Conservation (phyloP, 2,797 vertebrate genomes). For the Alectoris magna region DNA sequence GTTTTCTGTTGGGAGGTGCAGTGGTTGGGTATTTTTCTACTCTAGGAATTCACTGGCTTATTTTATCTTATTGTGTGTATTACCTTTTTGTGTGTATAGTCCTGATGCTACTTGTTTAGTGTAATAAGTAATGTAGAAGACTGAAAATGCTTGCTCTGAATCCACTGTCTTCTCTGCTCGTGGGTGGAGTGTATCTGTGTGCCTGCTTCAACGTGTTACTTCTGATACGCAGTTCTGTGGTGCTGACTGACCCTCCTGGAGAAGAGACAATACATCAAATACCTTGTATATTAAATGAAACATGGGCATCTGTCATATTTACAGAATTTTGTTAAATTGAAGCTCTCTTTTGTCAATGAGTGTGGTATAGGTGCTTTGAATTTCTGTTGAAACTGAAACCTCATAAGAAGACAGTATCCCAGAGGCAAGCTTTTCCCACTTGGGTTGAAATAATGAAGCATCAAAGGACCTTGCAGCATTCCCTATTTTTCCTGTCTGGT, state of each 20-base stretch:
- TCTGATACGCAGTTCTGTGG: not conserved
- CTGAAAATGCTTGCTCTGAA: not conserved
- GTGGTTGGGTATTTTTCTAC: not conserved
- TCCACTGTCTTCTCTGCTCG: not conserved
- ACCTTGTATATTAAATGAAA: not conserved
- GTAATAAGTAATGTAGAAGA: not conserved
- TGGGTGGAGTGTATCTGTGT: not conserved
- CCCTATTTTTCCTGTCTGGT: not conserved
- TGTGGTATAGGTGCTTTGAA: not conserved
- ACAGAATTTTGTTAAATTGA: not conserved
- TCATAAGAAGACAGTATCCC: fast-evolving
- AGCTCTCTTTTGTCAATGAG: not conserved
- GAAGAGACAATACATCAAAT: not conserved
- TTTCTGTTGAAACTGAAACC: not conserved
- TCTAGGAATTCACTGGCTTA: not conserved
- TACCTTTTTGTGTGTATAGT: not conserved
- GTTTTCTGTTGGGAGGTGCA: not conserved
- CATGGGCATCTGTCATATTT: not conserved
- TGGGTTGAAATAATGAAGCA: fast-evolving
- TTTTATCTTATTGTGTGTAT: not conserved
- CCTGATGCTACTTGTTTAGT: not conserved
- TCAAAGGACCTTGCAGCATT: not conserved
- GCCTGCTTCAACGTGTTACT: not conserved
- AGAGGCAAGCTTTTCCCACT: not conserved
- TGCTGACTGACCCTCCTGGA: not conserved